Evolutionary conservation across 2,797 vertebrate species (phyloP).

Genomic region (Sciurus vulgaris): DNA sequence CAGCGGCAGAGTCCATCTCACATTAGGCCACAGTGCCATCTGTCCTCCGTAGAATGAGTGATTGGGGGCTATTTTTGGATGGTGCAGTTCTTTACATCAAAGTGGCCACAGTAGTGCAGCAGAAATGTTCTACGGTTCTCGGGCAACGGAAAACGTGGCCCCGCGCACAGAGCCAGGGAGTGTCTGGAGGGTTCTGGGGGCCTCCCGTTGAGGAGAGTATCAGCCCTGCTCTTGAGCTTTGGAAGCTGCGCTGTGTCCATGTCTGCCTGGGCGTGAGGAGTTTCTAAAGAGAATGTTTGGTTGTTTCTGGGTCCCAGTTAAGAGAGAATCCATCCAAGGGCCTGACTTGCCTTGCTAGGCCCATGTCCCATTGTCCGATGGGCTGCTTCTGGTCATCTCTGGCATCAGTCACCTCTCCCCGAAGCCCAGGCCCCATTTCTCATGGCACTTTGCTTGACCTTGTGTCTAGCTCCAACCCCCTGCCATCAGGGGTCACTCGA

Average conservation of each 20-base stretch:
- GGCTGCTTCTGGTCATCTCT: not conserved
- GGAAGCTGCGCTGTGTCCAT: not conserved
- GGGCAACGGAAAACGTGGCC: no score
- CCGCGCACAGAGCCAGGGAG: no score
- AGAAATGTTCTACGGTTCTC: conserved; percentile 76
- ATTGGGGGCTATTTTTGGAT: conserved; percentile 77
- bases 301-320: not conserved
- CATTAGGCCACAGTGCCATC: conserved; percentile 40
- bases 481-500: no score
- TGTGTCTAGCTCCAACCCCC: not conserved
- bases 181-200: no score
- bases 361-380: not conserved
- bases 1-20: not conserved
- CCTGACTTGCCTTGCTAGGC: not conserved
- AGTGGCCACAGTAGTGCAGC: conserved; percentile 72
- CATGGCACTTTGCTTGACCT: not conserved
- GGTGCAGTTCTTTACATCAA: conserved; percentile 77
- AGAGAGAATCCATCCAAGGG: conserved; percentile 8
- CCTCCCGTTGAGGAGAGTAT: no score
- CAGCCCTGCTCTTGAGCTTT: not conserved
- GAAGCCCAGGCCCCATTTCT: not conserved
- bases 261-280: not conserved
- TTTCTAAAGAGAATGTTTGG: no score
- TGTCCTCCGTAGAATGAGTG: conserved; percentile 61
- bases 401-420: not conserved